A percentile compares a stretch with the other conserved stretches of the same genome.
Evolutionary conservation across 1,140 invertebrate genomes (phyloP).

Genomic region (Drosophila melanogaster): DNA sequence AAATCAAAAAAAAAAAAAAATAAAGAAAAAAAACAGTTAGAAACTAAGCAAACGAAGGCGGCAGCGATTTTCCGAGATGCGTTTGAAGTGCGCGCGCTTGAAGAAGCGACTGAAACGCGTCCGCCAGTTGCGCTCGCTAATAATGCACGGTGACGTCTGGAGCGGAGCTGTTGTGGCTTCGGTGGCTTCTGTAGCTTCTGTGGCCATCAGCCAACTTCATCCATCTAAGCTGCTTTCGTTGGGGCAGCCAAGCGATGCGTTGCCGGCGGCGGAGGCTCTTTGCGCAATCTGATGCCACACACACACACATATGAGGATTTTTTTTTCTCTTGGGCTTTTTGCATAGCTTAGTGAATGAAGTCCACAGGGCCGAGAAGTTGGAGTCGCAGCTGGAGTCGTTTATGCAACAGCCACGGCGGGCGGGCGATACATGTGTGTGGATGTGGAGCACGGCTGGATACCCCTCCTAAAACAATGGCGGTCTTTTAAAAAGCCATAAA

Average conservation of each 20-base stretch:
- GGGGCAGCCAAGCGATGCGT: slow-evolving; percentile 71
- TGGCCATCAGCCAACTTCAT: background rate
- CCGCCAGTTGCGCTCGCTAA: slow-evolving; percentile 54
- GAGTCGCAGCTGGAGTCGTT: slow-evolving; percentile 33
- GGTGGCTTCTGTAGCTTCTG: slow-evolving; percentile 16
- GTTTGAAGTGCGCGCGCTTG: slow-evolving; percentile 55
- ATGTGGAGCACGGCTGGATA: slow-evolving; percentile 23
- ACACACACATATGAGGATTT: slow-evolving; percentile 11
- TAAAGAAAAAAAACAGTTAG: slow-evolving; percentile 8
- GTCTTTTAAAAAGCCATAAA: background rate
- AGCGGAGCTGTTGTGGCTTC: background rate
- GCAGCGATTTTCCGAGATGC: slow-evolving; percentile 15
- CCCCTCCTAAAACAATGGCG: background rate
- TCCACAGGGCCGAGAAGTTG: slow-evolving; percentile 5
- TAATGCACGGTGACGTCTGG: slow-evolving; percentile 43
- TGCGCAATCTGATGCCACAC: slow-evolving; percentile 61
- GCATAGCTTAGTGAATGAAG: slow-evolving; percentile 31
- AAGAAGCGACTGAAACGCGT: slow-evolving; percentile 66
- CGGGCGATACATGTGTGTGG: slow-evolving; percentile 3
- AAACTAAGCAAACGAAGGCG: background rate
- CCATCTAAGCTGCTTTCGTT: slow-evolving; percentile 60
- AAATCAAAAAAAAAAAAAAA: slow-evolving; percentile 12
- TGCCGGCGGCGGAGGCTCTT: slow-evolving; percentile 36
- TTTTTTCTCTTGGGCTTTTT: slow-evolving; percentile 24
- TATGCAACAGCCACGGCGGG: slow-evolving; percentile 63